Percentiles rank a stretch among this genome's conserved stretches.
These are phyloP conservation scores for human DNA, from an alignment of 2,113 vertebrate genomes.

Conservation along the genomic window GRCh38 chr9:124404001-124404500, in stretches of 20 bases:
- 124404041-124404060: no score
- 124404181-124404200: background rate
- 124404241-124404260: background rate
- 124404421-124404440: background rate
- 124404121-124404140: no score
- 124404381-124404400: background rate
- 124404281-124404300: constrained; percentile 10
- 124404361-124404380: background rate
- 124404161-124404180: no score
- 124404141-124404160: no score
- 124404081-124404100: no score
- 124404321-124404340: background rate
- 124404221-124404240: background rate
- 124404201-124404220: background rate
- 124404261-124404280: background rate
- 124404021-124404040: no score
- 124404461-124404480: background rate
- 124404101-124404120: no score
- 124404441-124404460: background rate
- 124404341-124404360: background rate
- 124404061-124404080: no score
- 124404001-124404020: no score
- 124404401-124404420: background rate
- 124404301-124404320: constrained; percentile 13
- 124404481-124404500: background rate